Evolutionary conservation across 2,888 invertebrate genomes (phyloP).

Genomic region (Megastigmus dorsalis): DNA sequence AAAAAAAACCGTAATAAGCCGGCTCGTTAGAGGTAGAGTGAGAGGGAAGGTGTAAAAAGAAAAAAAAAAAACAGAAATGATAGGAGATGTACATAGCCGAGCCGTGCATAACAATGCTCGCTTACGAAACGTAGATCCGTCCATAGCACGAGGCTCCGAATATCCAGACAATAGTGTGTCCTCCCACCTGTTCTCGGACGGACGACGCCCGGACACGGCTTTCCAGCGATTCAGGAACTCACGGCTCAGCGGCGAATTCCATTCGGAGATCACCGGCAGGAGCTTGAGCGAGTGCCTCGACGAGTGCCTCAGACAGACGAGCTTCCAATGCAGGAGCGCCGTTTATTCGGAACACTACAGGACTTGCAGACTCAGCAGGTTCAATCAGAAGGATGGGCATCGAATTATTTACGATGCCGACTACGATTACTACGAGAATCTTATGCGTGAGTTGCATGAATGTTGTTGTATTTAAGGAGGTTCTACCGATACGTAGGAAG

Average conservation of each 20-base stretch:
- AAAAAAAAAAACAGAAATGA: constrained; percentile 4
- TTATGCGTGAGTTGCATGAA: constrained; percentile 91
- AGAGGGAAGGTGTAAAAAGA: constrained; percentile 7
- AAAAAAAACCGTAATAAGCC: constrained; percentile 46
- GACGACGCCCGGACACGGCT: constrained; percentile 89
- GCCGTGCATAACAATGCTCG: constrained; percentile 56
- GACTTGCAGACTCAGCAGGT: constrained; percentile 89
- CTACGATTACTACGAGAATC: constrained; percentile 94
- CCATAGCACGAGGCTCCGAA: constrained; percentile 88
- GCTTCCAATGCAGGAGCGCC: constrained; percentile 92
- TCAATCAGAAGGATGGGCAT: constrained; percentile 91
- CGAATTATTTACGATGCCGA: constrained; percentile 92
- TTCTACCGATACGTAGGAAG: too few relatives aligned
- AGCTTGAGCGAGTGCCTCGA: constrained; percentile 93
- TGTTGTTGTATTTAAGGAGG: too few relatives aligned
- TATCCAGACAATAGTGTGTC: constrained; percentile 91
- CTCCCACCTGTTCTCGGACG: constrained; percentile 88
- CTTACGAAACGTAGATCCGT: constrained; percentile 68
- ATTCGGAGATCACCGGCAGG: constrained; percentile 91
- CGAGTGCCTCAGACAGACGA: constrained; percentile 91
- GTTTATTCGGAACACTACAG: constrained; percentile 91
- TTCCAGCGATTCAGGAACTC: constrained; percentile 92
- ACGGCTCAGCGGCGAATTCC: constrained; percentile 89
- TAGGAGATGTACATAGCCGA: constrained; percentile 50
- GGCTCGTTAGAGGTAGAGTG: constrained; percentile 33